These are phyloP conservation scores for Hylaeus volcanicus DNA, from an alignment of 1,140 invertebrate genomes.

Conservation along the genomic window DNA sequence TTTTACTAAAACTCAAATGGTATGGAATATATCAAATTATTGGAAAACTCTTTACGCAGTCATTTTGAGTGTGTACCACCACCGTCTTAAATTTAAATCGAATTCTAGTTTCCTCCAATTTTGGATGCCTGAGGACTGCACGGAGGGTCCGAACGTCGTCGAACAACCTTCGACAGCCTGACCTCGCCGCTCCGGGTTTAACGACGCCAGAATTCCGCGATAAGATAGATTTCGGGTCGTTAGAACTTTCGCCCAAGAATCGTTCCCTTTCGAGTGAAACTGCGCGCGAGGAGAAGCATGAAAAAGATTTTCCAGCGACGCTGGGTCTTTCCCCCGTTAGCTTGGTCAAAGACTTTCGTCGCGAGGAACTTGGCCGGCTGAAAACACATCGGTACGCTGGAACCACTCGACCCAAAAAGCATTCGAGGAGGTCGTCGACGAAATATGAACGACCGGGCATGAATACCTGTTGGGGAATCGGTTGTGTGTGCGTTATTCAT, in stretches of 20 bases:
- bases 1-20: too few species aligned
- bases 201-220: background rate
- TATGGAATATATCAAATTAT: too few species aligned
- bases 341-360: slow-evolving; percentile 49
- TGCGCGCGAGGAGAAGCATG: slow-evolving; percentile 32
- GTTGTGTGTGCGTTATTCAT: slow-evolving; percentile 34
- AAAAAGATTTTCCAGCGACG: slow-evolving; percentile 51
- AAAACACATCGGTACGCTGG: slow-evolving; percentile 48
- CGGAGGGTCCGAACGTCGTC: too few species aligned
- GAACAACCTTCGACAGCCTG: too few species aligned
- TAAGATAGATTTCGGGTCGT: slow-evolving; percentile 21
- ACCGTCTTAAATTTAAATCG: too few species aligned
- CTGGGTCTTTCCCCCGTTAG: slow-evolving; percentile 22
- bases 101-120: too few species aligned
- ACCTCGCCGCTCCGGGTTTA: background rate
- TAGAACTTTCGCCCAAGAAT: background rate
- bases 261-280: slow-evolving; percentile 31
- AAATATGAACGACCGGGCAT: slow-evolving; percentile 47
- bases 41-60: too few species aligned
- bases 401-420: slow-evolving; percentile 62
- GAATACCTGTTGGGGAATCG: slow-evolving; percentile 26
- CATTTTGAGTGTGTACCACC: too few species aligned
- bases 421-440: slow-evolving; percentile 43
- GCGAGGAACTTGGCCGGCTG: slow-evolving; percentile 37
- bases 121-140: too few species aligned